These are phyloP conservation scores for Xiphorhynchus erythropygius DNA, from an alignment of 2,797 vertebrate species.

Conservation along the genomic window DNA sequence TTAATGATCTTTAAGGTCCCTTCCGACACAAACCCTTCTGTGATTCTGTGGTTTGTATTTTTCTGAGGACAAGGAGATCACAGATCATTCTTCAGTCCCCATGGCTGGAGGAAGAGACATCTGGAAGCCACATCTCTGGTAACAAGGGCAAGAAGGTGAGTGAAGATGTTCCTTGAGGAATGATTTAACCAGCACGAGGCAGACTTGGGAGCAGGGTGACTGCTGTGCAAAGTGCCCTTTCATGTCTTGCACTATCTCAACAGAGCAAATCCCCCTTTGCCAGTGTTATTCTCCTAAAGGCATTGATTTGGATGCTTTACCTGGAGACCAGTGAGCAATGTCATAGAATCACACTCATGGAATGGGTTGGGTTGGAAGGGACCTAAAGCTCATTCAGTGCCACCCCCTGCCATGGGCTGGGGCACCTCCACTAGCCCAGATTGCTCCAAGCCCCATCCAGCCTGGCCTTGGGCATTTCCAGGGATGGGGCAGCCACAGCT, in stretches of 20 bases:
- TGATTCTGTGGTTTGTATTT: not conserved
- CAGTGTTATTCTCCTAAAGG: not conserved
- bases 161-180: not conserved
- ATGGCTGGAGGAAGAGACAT: not conserved
- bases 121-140: not conserved
- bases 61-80: not conserved
- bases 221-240: not conserved
- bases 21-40: not conserved
- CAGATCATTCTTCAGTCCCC: not conserved
- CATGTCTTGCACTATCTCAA: not conserved
- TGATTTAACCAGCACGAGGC: not conserved
- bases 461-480: not conserved
- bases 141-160: not conserved
- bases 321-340: not conserved
- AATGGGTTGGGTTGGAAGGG: not conserved
- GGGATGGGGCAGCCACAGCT: not conserved
- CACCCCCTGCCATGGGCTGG: not conserved
- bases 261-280: not conserved
- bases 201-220: not conserved
- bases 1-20: no score
- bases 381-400: not conserved
- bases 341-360: not conserved
- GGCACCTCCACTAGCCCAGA: not conserved
- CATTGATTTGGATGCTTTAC: not conserved
- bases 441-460: not conserved